phyloP scores from a whole-genome alignment of 1,140 invertebrate genomes.

The Drosophila sturtevanti region DNA sequence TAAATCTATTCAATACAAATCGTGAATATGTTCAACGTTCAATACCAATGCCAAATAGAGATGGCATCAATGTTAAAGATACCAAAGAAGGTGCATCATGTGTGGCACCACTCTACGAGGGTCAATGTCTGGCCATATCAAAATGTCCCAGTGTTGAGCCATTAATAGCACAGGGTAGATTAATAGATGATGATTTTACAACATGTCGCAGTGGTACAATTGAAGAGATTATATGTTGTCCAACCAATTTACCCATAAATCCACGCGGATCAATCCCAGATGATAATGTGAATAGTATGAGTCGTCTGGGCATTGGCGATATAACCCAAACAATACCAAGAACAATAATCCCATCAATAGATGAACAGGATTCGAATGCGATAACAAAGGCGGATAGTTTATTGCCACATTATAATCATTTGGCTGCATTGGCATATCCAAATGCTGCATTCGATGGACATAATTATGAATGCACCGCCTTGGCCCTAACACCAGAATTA shows the following conservation, averaged over 20 bases:
- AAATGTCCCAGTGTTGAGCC: slow-evolving; percentile 41
- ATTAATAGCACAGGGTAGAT: slow-evolving; percentile 39
- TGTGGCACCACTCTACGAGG: slow-evolving; percentile 54
- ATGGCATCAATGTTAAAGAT: slow-evolving; percentile 9
- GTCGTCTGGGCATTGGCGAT: neutral
- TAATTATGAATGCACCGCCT: slow-evolving; percentile 55
- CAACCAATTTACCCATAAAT: slow-evolving; percentile 40
- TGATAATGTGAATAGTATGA: neutral
- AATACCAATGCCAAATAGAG: neutral
- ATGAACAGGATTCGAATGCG: slow-evolving; percentile 9
- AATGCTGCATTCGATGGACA: slow-evolving; percentile 66
- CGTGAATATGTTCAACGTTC: slow-evolving; percentile 38
- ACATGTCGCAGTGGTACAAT: slow-evolving; percentile 44
- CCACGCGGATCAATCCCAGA: slow-evolving; percentile 24
- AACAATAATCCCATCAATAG: neutral
- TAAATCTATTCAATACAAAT: slow-evolving; percentile 45
- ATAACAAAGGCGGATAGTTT: slow-evolving; percentile 27
- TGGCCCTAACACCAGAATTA: slow-evolving; percentile 43
- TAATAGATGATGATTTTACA: slow-evolving; percentile 51
- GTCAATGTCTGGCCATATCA: slow-evolving; percentile 44
- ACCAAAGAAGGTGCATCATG: slow-evolving; percentile 19
- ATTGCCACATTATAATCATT: slow-evolving; percentile 43
- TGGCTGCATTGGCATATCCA: slow-evolving; percentile 53
- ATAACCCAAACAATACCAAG: neutral
- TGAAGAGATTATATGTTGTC: slow-evolving; percentile 69